phyloP scores from a whole-genome alignment of 2,888 invertebrate species.

The Spodoptera littoralis region DNA sequence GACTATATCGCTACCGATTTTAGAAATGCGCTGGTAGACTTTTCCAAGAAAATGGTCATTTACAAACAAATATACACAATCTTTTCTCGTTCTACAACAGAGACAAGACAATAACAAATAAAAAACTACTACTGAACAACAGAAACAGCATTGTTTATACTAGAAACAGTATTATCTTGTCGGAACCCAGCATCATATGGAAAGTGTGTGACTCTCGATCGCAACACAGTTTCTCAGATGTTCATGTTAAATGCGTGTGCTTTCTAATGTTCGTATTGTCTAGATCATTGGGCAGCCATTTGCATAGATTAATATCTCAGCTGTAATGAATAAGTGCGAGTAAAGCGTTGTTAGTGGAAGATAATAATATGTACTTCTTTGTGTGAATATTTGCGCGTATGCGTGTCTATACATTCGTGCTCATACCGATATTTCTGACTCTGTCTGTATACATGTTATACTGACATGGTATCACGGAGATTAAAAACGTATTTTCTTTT shows the following conservation, averaged over 20 bases:
- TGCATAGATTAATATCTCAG: slow-evolving; percentile 29
- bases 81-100: not conserved
- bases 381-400: too few species aligned
- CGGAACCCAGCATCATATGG: slow-evolving; percentile 58
- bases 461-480: too few species aligned
- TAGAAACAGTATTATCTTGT: slow-evolving; percentile 45
- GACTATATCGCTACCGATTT: too few species aligned
- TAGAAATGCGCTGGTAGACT: too few species aligned
- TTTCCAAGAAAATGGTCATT: too few species aligned
- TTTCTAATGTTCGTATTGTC: slow-evolving; percentile 48
- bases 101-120: not conserved
- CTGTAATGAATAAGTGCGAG: slow-evolving; percentile 1
- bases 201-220: slow-evolving; percentile 58
- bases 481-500: too few species aligned
- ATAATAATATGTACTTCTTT: not conserved
- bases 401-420: too few species aligned
- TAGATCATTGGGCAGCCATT: slow-evolving; percentile 43
- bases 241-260: slow-evolving; percentile 34
- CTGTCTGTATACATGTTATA: too few species aligned
- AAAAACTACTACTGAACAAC: slow-evolving; percentile 14
- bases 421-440: too few species aligned
- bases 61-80: not conserved
- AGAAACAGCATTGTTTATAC: slow-evolving; percentile 4
- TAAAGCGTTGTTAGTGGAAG: not conserved
- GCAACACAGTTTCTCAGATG: slow-evolving; percentile 46